A percentile compares a stretch with the other conserved stretches of the same genome.
Evolutionary conservation across 2,797 vertebrate species (phyloP).

Genomic region (Paedocypris micromegethes): DNA sequence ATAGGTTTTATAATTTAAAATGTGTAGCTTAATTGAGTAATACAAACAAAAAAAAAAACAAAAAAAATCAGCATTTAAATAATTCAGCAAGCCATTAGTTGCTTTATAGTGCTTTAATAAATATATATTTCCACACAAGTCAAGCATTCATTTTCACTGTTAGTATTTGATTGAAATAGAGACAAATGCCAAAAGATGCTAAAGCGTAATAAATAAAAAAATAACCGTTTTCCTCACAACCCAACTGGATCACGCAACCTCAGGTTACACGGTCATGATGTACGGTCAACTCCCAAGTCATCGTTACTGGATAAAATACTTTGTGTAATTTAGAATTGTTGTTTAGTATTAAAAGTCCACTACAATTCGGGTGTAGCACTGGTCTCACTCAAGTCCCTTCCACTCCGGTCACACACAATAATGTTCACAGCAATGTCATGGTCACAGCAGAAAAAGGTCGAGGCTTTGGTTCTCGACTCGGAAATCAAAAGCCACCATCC

Average conservation of each 20-base stretch:
- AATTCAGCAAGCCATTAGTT: slow-evolving; percentile 5
- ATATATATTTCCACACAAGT: slow-evolving; percentile 35
- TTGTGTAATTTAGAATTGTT: slow-evolving; percentile 13
- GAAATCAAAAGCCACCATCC: too few species aligned
- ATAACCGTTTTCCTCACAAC: background rate
- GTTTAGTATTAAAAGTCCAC: slow-evolving; percentile 8
- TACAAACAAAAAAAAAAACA: too few species aligned
- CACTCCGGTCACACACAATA: background rate
- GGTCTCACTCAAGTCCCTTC: background rate
- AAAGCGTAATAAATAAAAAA: slow-evolving; percentile 1
- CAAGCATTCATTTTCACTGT: slow-evolving; percentile 25
- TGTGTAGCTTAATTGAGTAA: too few species aligned
- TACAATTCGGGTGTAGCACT: background rate
- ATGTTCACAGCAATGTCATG: slow-evolving; percentile 14
- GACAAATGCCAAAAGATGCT: slow-evolving; percentile 15
- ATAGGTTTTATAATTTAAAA: too few species aligned
- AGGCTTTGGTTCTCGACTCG: background rate
- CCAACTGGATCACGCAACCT: too few species aligned
- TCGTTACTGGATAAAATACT: slow-evolving; percentile 40
- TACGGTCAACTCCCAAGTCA: too few species aligned
- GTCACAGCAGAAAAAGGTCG: slow-evolving; percentile 3
- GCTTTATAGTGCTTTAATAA: slow-evolving; percentile 30
- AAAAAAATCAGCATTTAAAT: too few species aligned
- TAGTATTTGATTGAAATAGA: slow-evolving; percentile 14
- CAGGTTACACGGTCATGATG: too few species aligned